Conservation (phyloP, 2,113 vertebrate species). For the Neomonachus schauinslandi region DNA sequence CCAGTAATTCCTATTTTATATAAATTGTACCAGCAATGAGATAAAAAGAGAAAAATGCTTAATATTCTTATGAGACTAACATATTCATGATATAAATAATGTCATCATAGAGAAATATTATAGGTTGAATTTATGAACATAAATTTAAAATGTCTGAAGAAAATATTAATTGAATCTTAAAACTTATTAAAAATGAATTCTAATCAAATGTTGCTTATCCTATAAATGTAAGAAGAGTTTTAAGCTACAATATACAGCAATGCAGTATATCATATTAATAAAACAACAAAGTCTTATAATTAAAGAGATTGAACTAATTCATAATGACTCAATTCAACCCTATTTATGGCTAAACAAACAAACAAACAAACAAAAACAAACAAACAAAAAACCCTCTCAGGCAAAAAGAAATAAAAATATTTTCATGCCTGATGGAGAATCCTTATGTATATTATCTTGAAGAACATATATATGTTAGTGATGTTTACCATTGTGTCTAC, state of each 20-base stretch:
- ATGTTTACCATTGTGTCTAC: neutral
- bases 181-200: neutral
- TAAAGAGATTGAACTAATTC: neutral
- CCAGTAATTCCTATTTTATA: neutral
- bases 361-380: neutral
- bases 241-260: neutral
- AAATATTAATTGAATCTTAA: neutral
- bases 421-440: neutral
- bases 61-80: neutral
- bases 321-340: neutral
- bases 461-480: neutral
- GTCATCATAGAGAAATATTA: neutral
- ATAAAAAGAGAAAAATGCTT: neutral
- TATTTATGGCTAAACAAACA: neutral
- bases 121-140: neutral
- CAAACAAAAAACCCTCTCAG: neutral
- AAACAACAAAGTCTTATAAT: neutral
- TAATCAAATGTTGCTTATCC: neutral
- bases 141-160: neutral
- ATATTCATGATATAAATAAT: neutral
- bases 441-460: neutral
- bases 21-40: neutral
- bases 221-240: neutral
- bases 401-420: neutral
- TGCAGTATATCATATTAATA: neutral